Conservation (phyloP, 2,113 vertebrate genomes). For the Aptenodytes forsteri region DNA sequence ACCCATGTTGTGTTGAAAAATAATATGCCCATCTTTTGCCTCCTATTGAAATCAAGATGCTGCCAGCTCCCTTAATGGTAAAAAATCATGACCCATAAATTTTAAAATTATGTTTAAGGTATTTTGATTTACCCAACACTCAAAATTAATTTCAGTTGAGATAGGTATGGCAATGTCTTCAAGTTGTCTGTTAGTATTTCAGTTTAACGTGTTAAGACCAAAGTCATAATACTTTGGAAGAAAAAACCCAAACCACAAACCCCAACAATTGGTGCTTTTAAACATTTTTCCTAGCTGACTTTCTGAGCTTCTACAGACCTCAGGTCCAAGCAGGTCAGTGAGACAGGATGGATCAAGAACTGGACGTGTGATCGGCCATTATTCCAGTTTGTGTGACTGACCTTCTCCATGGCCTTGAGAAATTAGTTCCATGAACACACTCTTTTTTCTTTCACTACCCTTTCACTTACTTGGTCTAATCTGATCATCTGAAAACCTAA, state of each 20-base stretch:
- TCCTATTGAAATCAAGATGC: background rate
- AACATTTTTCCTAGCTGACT: background rate
- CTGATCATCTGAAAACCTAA: background rate
- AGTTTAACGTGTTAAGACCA: background rate
- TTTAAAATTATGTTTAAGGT: background rate
- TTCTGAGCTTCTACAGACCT: background rate
- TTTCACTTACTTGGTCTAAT: background rate
- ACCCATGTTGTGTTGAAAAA: background rate
- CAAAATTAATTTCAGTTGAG: background rate
- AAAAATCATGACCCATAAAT: background rate
- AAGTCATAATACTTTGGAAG: background rate
- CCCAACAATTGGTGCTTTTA: background rate
- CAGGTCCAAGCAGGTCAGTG: background rate
- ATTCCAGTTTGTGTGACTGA: background rate
- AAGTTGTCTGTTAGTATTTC: background rate
- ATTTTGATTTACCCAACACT: background rate
- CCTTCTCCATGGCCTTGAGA: background rate
- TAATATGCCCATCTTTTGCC: background rate
- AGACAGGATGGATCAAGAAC: background rate
- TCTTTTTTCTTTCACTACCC: background rate
- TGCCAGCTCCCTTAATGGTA: background rate
- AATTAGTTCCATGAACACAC: background rate
- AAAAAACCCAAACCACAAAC: background rate
- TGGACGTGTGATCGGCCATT: fast-evolving
- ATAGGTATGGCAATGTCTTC: background rate